Evolutionary conservation across 2,888 invertebrate genomes (phyloP), one percentile per base, ranked within the genome.

Genomic region (Odontothrips loti): DNA sequence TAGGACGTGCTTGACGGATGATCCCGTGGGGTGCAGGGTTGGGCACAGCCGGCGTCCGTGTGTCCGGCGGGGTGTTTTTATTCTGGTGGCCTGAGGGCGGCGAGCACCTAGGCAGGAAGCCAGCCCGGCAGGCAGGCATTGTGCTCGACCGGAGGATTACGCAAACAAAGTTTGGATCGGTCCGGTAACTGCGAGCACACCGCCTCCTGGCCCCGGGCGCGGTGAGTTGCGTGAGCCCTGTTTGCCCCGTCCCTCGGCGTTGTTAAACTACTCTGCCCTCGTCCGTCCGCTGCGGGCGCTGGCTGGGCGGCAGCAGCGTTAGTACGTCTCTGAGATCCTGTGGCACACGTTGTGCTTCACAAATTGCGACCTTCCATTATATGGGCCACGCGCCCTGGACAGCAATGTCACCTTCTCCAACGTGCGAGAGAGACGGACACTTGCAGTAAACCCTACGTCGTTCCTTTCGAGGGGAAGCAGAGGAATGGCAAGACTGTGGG

Each of bases 141-240:
- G 34, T 43, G 34, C 34, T 43, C 34, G 34, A 6, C 34, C 34
- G 34, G 34, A 4, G 27, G 79, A 81, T 51, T 47, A 63, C 79
- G 47, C 48, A 80, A 79, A 48, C 51, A 79, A 79, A 79, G 43
- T 29, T 43, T 43, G 43, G n/a, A 79, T 29, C 48, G 79, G n/a
- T 51, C 20, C 63, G 27, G 12, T 80, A 23, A 51, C 43, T 80
- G 51, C 79, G 10, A 34, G 17, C 81, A 34, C 17, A 23, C 51
- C 79, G 79, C 80, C 63, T 68, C 79, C 82, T 80, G 68, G 80
- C 82, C 83, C 82, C 84, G 84, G 83, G 83, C 83, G 82, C 82
- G 82, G 81, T 75, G 79, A 79, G 81, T 82, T 81, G 81, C 80
- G 82, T 83, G 84, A 84, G 84, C 84, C 85, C 84, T 84, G 84